Percentiles rank a stretch among this genome's conserved stretches.
phyloP scores from a whole-genome alignment of 2,113 vertebrate species.

The Anser cygnoides region DNA sequence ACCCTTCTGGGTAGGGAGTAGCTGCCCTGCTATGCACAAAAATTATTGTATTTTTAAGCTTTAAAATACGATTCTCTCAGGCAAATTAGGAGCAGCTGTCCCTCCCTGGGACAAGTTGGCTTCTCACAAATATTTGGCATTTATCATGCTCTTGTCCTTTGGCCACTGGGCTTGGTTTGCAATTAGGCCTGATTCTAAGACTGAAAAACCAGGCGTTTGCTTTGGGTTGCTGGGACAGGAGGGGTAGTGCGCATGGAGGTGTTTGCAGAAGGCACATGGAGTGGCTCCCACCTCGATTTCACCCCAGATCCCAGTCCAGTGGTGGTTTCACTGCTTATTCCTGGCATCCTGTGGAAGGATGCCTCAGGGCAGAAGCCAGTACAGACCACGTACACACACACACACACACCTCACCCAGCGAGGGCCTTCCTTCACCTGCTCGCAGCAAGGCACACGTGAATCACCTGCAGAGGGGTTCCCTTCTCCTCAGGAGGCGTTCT shows the following conservation, averaged over 20 bases:
- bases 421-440: background rate
- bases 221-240: background rate
- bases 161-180: slow-evolving; percentile 36
- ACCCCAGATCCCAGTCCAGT: background rate
- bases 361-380: background rate
- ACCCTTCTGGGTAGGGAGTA: slow-evolving; percentile 70
- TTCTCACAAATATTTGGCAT: slow-evolving; percentile 64
- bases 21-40: slow-evolving; percentile 59
- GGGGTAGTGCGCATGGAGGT: slow-evolving; percentile 5
- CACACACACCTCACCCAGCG: accelerated
- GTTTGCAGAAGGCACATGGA: background rate
- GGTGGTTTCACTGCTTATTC: background rate
- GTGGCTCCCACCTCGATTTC: background rate
- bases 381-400: no score
- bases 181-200: slow-evolving; percentile 46
- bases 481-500: background rate
- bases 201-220: slow-evolving; percentile 10
- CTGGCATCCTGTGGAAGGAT: background rate
- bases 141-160: slow-evolving; percentile 49
- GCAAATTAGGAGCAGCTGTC: slow-evolving; percentile 69
- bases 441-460: background rate
- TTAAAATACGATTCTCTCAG: slow-evolving; percentile 62
- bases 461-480: background rate
- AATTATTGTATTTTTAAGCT: slow-evolving; percentile 72
- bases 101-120: slow-evolving; percentile 61